A percentile compares a stretch with the other conserved stretches of the same genome.
phyloP scores from a whole-genome alignment of 2,888 invertebrate genomes.

The Tinea trinotella region DNA sequence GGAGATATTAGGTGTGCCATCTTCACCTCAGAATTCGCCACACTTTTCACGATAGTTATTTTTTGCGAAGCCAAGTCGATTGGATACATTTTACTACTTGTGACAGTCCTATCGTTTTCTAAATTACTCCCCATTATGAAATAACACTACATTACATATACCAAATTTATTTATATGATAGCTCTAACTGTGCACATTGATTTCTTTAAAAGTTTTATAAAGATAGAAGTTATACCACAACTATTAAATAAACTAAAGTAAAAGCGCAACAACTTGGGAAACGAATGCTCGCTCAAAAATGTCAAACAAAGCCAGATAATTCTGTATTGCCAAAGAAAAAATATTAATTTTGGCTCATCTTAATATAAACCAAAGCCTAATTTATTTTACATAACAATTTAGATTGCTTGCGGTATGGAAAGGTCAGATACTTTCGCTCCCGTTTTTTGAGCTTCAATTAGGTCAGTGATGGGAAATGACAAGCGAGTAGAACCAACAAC shows the following conservation, averaged over 20 bases:
- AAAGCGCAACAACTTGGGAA: neutral
- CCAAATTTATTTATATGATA: neutral
- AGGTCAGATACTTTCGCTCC: too few species aligned
- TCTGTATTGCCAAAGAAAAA: constrained; percentile 2
- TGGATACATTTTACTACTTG: constrained; percentile 70
- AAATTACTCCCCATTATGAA: constrained; percentile 58
- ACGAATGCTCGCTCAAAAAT: constrained; percentile 13
- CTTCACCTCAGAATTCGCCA: constrained; percentile 58
- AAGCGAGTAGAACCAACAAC: too few species aligned
- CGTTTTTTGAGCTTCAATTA: too few species aligned
- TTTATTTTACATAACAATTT: neutral
- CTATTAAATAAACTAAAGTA: neutral
- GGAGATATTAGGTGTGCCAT: constrained; percentile 61
- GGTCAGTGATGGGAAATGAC: too few species aligned
- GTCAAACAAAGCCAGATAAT: constrained; percentile 7
- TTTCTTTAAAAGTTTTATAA: neutral
- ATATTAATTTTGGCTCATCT: too few species aligned
- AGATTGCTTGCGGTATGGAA: neutral
- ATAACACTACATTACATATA: constrained; percentile 8
- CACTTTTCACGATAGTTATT: constrained; percentile 64
- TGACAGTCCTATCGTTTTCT: constrained; percentile 70
- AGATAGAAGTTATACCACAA: neutral
- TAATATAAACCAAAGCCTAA: neutral
- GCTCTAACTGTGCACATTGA: neutral
- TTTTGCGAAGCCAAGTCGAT: constrained; percentile 69